phyloP scores from a whole-genome alignment of 2,797 vertebrate species.

The Hydrocynus forskahlii region DNA sequence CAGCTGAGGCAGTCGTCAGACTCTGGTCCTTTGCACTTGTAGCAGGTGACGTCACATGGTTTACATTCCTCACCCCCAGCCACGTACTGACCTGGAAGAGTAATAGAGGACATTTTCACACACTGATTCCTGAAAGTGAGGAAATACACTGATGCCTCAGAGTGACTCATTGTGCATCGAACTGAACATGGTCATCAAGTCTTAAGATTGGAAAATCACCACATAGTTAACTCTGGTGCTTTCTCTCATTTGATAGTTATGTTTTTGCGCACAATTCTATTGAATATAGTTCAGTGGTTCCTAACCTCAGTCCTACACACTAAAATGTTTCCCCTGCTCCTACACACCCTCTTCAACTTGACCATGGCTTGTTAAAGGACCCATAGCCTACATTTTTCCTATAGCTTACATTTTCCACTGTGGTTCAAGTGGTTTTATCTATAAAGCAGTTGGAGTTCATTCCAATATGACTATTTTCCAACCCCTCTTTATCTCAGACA shows the following conservation, averaged over 20 bases:
- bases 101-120: constrained; percentile 36
- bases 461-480: no score
- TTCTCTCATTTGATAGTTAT: background rate
- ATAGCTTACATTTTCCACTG: no score
- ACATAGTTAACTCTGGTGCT: background rate
- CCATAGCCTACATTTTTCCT: no score
- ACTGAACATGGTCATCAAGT: background rate
- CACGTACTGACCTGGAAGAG: constrained; percentile 82
- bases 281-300: no score
- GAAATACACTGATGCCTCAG: background rate
- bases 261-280: no score
- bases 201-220: background rate
- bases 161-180: background rate
- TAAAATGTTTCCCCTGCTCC: no score
- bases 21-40: constrained; percentile 83
- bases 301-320: no score
- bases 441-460: no score
- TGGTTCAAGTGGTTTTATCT: no score
- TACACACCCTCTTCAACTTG: no score
- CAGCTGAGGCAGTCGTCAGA: constrained; percentile 84
- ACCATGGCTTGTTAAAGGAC: no score
- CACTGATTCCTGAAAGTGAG: background rate
- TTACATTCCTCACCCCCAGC: constrained; percentile 72
- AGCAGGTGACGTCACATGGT: constrained; percentile 82
- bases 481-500: no score